Evolutionary conservation across 2,797 vertebrate species (phyloP).

Genomic region (Meriones psammophilus): DNA sequence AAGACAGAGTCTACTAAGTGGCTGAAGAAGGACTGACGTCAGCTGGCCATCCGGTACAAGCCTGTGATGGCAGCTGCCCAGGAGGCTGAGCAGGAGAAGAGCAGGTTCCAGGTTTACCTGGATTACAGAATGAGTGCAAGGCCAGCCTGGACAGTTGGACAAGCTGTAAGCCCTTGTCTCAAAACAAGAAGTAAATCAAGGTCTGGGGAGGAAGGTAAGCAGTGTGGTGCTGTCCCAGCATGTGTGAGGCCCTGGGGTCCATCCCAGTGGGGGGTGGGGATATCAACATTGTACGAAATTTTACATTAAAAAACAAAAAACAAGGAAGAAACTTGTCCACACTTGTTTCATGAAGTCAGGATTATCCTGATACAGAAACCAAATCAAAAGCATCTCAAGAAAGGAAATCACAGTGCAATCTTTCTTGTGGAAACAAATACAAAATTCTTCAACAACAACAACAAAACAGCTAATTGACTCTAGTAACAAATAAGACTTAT

Average conservation of each 20-base stretch:
- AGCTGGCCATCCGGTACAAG: background rate
- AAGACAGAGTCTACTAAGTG: background rate
- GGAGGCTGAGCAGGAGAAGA: background rate
- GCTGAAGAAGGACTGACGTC: background rate
- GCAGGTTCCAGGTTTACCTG: background rate
- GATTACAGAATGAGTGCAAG: background rate
- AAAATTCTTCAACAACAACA: constrained; percentile 13
- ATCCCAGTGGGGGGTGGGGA: no score
- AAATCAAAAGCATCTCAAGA: background rate
- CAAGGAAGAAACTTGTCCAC: background rate
- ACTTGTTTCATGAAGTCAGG: background rate
- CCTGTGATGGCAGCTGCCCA: background rate
- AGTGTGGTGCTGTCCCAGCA: background rate
- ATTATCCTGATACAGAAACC: background rate
- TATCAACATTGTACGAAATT: background rate
- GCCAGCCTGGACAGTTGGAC: background rate
- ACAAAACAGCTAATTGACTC: background rate
- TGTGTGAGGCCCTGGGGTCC: background rate
- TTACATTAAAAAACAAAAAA: background rate
- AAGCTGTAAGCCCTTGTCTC: background rate
- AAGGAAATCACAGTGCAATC: background rate
- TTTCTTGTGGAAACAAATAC: background rate
- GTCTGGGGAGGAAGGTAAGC: no score
- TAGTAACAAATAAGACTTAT: background rate
- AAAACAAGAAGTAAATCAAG: background rate